A percentile compares a stretch with the other conserved stretches of the same genome.
phyloP scores from a whole-genome alignment of 2,797 vertebrate genomes.

The Gila robusta region DNA sequence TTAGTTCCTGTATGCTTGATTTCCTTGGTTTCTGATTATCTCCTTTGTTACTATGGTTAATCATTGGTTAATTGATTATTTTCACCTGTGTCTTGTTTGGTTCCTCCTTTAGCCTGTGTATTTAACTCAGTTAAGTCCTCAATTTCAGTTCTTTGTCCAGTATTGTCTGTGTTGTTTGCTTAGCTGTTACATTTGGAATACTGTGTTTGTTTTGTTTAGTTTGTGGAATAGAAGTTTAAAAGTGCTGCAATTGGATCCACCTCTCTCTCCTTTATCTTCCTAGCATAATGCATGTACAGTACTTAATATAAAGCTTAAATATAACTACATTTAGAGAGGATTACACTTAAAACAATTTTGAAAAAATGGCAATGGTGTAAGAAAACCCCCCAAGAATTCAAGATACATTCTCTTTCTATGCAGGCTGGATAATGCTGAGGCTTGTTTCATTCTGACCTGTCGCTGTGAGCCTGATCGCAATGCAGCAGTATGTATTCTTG shows the following conservation, averaged over 20 bases:
- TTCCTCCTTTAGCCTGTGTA: neutral
- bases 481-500: slow-evolving; percentile 82
- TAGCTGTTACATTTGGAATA: neutral
- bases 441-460: slow-evolving; percentile 94
- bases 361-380: neutral
- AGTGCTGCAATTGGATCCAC: neutral
- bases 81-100: neutral
- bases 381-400: neutral
- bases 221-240: too few species aligned
- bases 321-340: too few species aligned
- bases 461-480: slow-evolving; percentile 92
- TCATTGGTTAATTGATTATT: neutral
- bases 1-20: neutral
- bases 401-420: slow-evolving; percentile 12
- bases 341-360: too few species aligned
- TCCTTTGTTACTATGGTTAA: neutral
- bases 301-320: too few species aligned
- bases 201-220: too few species aligned
- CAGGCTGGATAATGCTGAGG: slow-evolving; percentile 95
- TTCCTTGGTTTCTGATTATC: neutral
- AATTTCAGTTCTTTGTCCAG: neutral
- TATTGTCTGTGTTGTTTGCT: neutral
- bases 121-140: neutral
- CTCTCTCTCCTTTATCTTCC: too few species aligned
- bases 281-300: too few species aligned